Conservation (phyloP, 1,140 invertebrate species). For the Hydropsyche tenuis region DNA sequence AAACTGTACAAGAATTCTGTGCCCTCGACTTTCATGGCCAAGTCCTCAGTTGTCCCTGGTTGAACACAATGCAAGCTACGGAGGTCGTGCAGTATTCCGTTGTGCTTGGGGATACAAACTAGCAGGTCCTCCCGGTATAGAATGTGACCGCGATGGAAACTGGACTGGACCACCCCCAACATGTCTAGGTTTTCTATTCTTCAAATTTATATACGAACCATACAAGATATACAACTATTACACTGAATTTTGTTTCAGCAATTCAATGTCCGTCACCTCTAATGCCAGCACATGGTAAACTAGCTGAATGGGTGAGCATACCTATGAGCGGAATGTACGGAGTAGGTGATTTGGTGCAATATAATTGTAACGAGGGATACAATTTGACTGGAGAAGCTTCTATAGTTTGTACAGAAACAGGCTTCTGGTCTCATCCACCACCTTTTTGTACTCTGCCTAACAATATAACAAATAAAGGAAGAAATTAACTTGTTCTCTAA, state of each 20-base stretch:
- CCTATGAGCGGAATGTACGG: constrained; percentile 67
- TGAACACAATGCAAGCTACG: constrained; percentile 65
- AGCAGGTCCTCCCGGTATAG: constrained; percentile 73
- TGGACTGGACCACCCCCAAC: constrained; percentile 80
- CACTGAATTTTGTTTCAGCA: constrained; percentile 63
- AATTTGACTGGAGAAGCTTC: constrained; percentile 78
- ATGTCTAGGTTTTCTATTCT: constrained; percentile 68
- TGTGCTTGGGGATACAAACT: constrained; percentile 84
- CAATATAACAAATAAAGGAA: not conserved
- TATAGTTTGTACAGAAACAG: constrained; percentile 84
- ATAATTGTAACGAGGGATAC: constrained; percentile 74
- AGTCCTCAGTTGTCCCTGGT: constrained; percentile 63
- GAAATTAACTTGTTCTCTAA: not conserved
- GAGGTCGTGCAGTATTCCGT: constrained; percentile 76
- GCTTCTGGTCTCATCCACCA: constrained; percentile 85
- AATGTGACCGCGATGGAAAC: constrained; percentile 76
- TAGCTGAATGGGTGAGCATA: constrained; percentile 63
- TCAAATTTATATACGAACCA: not conserved
- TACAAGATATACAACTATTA: not conserved
- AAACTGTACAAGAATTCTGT: constrained; percentile 74
- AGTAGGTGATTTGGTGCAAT: constrained; percentile 80
- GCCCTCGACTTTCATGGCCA: constrained; percentile 68
- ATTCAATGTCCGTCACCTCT: constrained; percentile 79
- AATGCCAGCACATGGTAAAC: constrained; percentile 74
- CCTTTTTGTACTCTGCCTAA: constrained; percentile 68